Conservation (phyloP, 2,113 vertebrate genomes). For the Pygoscelis adeliae region DNA sequence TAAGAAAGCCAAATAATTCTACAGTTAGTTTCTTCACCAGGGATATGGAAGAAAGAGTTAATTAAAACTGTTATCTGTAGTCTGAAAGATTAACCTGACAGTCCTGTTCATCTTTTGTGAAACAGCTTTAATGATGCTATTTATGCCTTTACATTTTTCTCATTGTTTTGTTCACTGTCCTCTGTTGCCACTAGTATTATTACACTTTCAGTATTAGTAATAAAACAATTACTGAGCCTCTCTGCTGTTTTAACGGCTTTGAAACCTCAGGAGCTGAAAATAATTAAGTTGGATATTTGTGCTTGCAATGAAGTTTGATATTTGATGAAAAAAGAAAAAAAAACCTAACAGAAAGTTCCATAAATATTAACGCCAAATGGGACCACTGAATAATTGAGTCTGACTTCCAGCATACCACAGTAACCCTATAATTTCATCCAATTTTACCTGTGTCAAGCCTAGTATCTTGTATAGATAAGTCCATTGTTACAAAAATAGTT, state of each 20-base stretch:
- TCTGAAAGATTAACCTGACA: background rate
- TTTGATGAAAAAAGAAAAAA: background rate
- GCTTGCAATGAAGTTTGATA: background rate
- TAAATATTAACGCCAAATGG: background rate
- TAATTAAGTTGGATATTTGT: conserved; percentile 37
- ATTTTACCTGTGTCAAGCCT: background rate
- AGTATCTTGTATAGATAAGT: background rate
- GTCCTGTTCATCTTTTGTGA: background rate
- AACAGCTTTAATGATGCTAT: background rate
- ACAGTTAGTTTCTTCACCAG: background rate
- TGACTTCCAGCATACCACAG: background rate
- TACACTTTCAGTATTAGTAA: background rate
- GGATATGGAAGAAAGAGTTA: background rate
- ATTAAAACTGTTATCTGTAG: background rate
- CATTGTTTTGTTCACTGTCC: background rate
- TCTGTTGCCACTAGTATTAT: background rate
- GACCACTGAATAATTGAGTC: background rate
- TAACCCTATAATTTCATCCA: background rate
- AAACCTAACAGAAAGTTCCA: background rate
- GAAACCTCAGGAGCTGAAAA: conserved; percentile 45
- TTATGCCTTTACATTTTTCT: background rate
- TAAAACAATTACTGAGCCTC: conserved; percentile 43
- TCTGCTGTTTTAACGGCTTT: conserved; percentile 31
- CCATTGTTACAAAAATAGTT: background rate
- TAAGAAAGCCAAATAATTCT: background rate